Base-by-base conservation (phyloP, 2,888 invertebrate genomes). In the Macrophya annulata region DNA sequence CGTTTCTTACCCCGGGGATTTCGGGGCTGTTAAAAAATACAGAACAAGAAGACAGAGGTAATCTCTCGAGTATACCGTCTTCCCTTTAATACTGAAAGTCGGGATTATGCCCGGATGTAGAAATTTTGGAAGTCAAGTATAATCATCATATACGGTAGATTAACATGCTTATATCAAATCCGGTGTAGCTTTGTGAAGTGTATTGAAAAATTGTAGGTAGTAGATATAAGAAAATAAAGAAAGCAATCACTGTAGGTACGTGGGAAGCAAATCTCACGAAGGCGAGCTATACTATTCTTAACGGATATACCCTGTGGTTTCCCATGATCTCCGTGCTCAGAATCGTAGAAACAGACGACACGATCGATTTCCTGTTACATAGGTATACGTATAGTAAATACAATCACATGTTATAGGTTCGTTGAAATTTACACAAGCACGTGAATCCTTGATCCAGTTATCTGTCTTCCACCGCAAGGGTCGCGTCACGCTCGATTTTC, bases 361-460 rank as follows among this genome's bases (percentile, higher is more conserved):
- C 25, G 0, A 48, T 76, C 76, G 76, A 76, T 76, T 31, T 5
- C 25, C 12, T 31, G 21, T 21, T 31, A 21, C 10, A 25, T 8
- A 72, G 17, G 71, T 72, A 72, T 8, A 40, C n/a, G 3, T 17
- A 17, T 62, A 1, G 21, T 21, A 62, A 9, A n/a, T 62, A 43
- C n/a, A 31, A 40, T 4, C n/a, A 10, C 37, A 17, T 43, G 71
- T 72, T 72, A 43, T 21, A 43, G 6, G 17, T n/a, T 9, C 17
- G 31, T 72, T 4, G 17, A 43, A 17, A 72, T 72, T 72, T 2
- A 40, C 71, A 72, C 71, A 9, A 31, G 62, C 10, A 62, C 62
- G 62, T 4, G 12, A 45, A 76, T 31, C 76, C 76, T 76, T 76
- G 76, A 76, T 76, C 76, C 76, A 76, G 48, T 76, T 48, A 31